Percentiles rank a stretch among this genome's conserved stretches.
phyloP scores from a whole-genome alignment of 2,113 vertebrate genomes.

The Progne subis region DNA sequence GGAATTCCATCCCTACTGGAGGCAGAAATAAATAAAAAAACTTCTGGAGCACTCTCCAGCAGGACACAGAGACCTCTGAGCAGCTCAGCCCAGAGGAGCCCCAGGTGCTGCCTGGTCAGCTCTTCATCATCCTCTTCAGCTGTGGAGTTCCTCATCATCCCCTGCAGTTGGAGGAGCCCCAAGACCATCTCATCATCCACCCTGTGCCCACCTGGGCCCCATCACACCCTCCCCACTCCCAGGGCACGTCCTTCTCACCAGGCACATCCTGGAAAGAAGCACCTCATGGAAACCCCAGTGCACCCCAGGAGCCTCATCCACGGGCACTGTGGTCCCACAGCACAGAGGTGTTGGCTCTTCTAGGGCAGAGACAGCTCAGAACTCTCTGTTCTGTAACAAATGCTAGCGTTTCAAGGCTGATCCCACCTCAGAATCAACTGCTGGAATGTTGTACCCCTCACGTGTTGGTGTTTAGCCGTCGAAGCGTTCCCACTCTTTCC shows the following conservation, averaged over 20 bases:
- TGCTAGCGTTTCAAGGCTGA: not conserved
- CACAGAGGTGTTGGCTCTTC: accelerated
- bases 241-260: accelerated
- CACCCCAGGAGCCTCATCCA: not conserved
- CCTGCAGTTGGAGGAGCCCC: not conserved
- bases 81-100: not conserved
- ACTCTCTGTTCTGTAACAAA: not conserved
- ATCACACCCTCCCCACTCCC: not conserved
- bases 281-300: not conserved
- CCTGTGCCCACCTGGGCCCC: not conserved
- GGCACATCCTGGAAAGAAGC: accelerated
- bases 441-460: not conserved
- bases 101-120: accelerated
- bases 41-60: accelerated
- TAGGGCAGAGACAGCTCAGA: not conserved
- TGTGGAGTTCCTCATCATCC: not conserved
- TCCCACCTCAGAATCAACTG: not conserved
- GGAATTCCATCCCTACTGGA: accelerated
- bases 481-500: not conserved
- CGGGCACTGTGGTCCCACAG: accelerated
- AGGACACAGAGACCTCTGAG: accelerated
- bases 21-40: accelerated
- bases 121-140: not conserved
- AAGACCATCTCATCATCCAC: accelerated
- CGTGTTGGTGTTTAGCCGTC: accelerated